These are phyloP conservation scores for Athene cunicularia DNA, from an alignment of 2,113 vertebrate genomes.

Conservation along the genomic window DNA sequence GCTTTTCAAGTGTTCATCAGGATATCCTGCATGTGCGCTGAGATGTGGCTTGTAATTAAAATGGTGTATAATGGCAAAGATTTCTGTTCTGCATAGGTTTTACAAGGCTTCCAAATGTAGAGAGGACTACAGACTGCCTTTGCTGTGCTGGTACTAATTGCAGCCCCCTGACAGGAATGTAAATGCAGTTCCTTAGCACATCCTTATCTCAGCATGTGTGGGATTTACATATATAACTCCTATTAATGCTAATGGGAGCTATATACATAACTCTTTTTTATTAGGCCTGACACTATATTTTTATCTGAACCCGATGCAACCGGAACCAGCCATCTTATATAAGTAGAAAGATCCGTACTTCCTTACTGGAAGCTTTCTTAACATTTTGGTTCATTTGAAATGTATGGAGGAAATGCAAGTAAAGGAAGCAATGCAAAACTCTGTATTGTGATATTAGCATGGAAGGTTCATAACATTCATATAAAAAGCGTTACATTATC, in stretches of 20 bases:
- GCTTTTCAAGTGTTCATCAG: not conserved
- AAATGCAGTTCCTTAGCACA: constrained; percentile 53
- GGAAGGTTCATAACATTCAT: not conserved
- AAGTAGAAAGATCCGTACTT: not conserved
- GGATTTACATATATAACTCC: constrained; percentile 63
- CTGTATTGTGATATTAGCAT: not conserved
- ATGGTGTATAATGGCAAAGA: not conserved
- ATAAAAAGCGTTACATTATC: not conserved
- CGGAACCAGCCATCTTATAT: not conserved
- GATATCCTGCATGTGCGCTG: not conserved
- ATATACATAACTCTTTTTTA: constrained; percentile 2
- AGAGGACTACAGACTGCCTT: constrained; percentile 1
- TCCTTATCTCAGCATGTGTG: constrained; percentile 55
- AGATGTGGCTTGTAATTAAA: not conserved
- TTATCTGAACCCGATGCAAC: constrained; percentile 50
- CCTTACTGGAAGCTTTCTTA: not conserved
- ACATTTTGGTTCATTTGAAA: not conserved
- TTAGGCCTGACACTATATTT: constrained; percentile 19
- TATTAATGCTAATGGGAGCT: constrained; percentile 59
- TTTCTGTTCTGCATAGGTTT: not conserved
- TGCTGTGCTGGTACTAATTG: constrained; percentile 44
- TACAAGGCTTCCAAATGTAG: constrained; percentile 23
- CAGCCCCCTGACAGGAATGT: constrained; percentile 51
- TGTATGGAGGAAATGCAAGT: not conserved
- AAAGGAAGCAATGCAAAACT: not conserved